Evolutionary conservation across 2,113 vertebrate genomes (phyloP).

Genomic region (Xiphophorus maculatus): DNA sequence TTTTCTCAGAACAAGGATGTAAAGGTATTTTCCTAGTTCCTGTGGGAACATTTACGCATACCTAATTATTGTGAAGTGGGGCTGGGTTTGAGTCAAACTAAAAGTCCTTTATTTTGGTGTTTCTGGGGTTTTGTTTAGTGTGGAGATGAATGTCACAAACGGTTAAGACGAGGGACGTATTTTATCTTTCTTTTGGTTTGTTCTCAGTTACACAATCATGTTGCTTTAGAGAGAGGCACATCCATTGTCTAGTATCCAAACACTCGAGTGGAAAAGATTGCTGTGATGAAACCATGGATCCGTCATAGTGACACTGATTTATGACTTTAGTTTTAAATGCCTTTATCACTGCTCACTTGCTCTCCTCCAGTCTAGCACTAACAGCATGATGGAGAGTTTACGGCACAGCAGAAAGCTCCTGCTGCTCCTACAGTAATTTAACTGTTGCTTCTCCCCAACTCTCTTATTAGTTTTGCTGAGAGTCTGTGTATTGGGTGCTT

Average conservation of each 20-base stretch:
- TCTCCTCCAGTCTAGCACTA: slow-evolving; percentile 19
- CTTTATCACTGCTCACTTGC: slow-evolving; percentile 3
- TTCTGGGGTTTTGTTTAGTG: not conserved
- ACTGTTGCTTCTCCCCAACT: slow-evolving; percentile 17
- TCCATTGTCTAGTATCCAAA: slow-evolving; percentile 17
- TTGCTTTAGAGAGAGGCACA: not conserved
- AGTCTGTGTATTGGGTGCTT: not conserved
- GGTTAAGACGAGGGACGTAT: not conserved
- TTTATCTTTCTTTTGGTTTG: slow-evolving; percentile 2
- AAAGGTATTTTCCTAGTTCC: slow-evolving; percentile 1
- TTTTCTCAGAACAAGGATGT: not conserved
- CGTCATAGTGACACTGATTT: slow-evolving; percentile 9
- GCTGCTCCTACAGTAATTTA: slow-evolving; percentile 55
- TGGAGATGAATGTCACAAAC: slow-evolving; percentile 2
- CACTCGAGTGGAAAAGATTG: slow-evolving; percentile 1
- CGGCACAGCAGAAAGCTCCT: slow-evolving; percentile 8
- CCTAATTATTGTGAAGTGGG: slow-evolving; percentile 1
- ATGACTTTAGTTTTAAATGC: slow-evolving; percentile 33
- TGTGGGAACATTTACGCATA: slow-evolving; percentile 14
- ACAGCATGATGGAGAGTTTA: slow-evolving; percentile 21
- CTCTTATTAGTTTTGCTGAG: slow-evolving; percentile 12
- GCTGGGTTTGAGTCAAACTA: not conserved
- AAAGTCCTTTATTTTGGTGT: slow-evolving; percentile 5
- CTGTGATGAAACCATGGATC: slow-evolving; percentile 10
- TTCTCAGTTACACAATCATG: not conserved